Percentiles rank a stretch among this genome's conserved stretches.
Conservation (phyloP, 2,113 vertebrate genomes). For the Oceanodroma tethys region DNA sequence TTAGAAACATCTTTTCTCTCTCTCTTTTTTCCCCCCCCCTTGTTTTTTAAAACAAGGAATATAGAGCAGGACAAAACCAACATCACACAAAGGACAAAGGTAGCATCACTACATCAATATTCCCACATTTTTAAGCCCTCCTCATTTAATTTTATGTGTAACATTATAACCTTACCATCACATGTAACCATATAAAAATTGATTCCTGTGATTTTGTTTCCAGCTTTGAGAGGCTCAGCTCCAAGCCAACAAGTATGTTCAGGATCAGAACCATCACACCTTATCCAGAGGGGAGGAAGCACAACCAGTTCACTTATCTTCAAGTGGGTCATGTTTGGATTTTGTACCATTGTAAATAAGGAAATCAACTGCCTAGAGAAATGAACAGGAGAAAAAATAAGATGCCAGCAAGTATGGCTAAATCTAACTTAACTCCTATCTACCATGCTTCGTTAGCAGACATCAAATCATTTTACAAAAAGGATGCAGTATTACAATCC, state of each 20-base stretch:
- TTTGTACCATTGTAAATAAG: slow-evolving; percentile 86
- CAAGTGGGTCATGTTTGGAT: slow-evolving; percentile 75
- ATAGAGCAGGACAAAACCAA: background rate
- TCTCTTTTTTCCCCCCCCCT: rapidly evolving
- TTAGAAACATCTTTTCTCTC: background rate
- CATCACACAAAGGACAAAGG: background rate
- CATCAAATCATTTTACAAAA: background rate
- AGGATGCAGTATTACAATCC: background rate
- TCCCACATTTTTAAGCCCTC: background rate
- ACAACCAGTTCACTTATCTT: background rate
- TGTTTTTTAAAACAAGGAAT: background rate
- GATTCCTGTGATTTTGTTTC: slow-evolving; percentile 71
- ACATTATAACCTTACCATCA: slow-evolving; percentile 73
- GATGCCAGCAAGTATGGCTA: background rate
- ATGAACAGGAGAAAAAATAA: background rate
- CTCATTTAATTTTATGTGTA: background rate
- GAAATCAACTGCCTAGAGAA: slow-evolving; percentile 85
- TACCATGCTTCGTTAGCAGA: background rate
- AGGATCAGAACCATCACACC: slow-evolving; percentile 87
- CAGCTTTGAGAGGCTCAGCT: slow-evolving; percentile 78
- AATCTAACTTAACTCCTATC: background rate
- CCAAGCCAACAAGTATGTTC: slow-evolving; percentile 86
- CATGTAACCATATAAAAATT: slow-evolving; percentile 80
- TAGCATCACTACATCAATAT: background rate
- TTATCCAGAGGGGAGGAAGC: slow-evolving; percentile 86